Base-by-base conservation (phyloP, 2,797 vertebrate species). In the Molossus molossus region DNA sequence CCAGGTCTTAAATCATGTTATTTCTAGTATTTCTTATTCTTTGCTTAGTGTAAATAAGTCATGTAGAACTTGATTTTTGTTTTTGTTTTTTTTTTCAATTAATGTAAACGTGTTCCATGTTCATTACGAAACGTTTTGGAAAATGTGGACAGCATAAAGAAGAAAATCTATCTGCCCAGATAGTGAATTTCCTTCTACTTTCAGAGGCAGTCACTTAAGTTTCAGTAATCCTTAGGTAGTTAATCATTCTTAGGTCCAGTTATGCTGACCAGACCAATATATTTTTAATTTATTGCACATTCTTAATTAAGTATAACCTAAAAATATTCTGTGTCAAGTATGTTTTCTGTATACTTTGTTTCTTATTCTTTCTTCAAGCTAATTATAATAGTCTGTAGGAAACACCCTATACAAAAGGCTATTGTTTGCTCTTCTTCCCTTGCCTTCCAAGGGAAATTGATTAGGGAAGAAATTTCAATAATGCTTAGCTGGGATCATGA, bases 21-120 rank as follows among this genome's bases (percentile, higher is more conserved):
- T 75, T 87, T 91, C 25, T 25, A 76, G 25, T 60, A 83, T 58
- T 64, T 73, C 33, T 60, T 94, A 45, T 53, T 94, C 37, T 80
- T 57, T 27, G 50, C 33, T 55, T 84, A 55, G 55, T 80, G 29
- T 86, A 45, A 64, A 21, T 72, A 80, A 90, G 53, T 58, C 55
- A 80, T 60, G 37, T 58, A 77, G 40, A 87, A 81, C 55, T n/a
- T 45, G 40, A 45, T 45, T 45, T 45, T 92, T 27, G 17, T 5
- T 29, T 15, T 53, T 0, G 13, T 48, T 45, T 29, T 48, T 17
- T 17, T 33, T 45, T 0, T 1, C 0, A 80, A 55, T 64, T 57
- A 91, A 67, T 81, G 58, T 91, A 25, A 82, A 80, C 37, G 55
- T 62, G 64, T 9, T 55, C 21, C 12, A 33, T 80, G 20, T 57